A percentile compares a stretch with the other conserved stretches of the same genome.
Evolutionary conservation across 2,888 invertebrate species (phyloP).

Genomic region (Eugnorisma glareosa): DNA sequence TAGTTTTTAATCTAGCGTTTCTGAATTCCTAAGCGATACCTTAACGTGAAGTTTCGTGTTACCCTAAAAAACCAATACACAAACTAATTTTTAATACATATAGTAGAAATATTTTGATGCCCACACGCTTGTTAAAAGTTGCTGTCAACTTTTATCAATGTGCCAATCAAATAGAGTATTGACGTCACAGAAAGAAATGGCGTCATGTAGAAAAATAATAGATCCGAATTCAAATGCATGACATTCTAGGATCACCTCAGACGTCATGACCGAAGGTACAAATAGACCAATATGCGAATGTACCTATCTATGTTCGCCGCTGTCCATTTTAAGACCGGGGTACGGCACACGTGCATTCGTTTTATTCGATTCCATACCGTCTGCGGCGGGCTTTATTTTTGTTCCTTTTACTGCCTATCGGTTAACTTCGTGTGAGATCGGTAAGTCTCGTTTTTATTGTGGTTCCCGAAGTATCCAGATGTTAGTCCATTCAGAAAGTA

Average conservation of each 20-base stretch:
- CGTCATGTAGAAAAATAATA: constrained; percentile 37
- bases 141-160: constrained; percentile 22
- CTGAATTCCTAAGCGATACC: background rate
- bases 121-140: constrained; percentile 29
- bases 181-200: constrained; percentile 24
- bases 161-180: constrained; percentile 26
- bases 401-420: constrained; percentile 78
- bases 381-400: constrained; percentile 73
- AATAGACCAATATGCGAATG: constrained; percentile 55
- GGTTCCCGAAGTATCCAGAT: constrained; percentile 72
- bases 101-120: background rate
- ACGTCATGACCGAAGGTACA: constrained; percentile 30
- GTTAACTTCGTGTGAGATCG: constrained; percentile 83
- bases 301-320: constrained; percentile 59
- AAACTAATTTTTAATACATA: background rate
- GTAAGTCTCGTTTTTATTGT: constrained; percentile 74
- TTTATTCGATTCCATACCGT: constrained; percentile 72
- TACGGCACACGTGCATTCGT: constrained; percentile 67
- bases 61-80: background rate
- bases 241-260: constrained; percentile 6
- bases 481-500: constrained; percentile 72
- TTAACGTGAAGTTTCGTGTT: background rate
- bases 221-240: constrained; percentile 28
- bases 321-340: constrained; percentile 62
- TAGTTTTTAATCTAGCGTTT: background rate